These are phyloP conservation scores for Drosophila austrosaltans DNA, from an alignment of 2,888 invertebrate genomes.

Conservation along the genomic window DNA sequence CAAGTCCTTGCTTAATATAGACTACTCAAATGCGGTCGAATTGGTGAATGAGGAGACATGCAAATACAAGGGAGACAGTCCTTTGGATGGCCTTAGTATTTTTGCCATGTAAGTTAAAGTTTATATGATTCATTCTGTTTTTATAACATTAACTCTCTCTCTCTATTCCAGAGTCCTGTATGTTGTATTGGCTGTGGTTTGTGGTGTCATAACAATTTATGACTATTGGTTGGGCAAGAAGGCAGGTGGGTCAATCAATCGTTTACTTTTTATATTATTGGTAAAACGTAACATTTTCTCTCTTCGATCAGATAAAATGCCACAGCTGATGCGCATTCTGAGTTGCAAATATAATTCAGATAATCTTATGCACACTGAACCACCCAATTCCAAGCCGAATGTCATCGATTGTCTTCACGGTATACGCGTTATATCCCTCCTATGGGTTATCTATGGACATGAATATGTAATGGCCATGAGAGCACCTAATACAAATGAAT, in stretches of 20 bases:
- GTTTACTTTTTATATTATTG: fast-evolving
- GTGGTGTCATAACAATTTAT: slow-evolving; percentile 37
- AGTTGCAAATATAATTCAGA: slow-evolving; percentile 45
- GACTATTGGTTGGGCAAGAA: slow-evolving; percentile 54
- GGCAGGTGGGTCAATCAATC: slow-evolving; percentile 41
- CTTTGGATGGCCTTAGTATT: slow-evolving; percentile 58
- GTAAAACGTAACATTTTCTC: neutral
- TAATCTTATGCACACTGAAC: slow-evolving; percentile 43
- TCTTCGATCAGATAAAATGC: slow-evolving; percentile 31
- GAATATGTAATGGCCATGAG: slow-evolving; percentile 54
- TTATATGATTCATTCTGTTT: neutral
- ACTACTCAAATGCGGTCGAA: slow-evolving; percentile 19
- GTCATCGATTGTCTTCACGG: slow-evolving; percentile 82
- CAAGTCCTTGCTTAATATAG: slow-evolving; percentile 22
- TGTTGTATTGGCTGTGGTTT: slow-evolving; percentile 42
- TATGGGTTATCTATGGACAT: slow-evolving; percentile 83
- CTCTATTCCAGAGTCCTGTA: slow-evolving; percentile 8
- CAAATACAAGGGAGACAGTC: slow-evolving; percentile 20
- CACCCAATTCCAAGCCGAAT: slow-evolving; percentile 44
- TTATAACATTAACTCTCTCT: neutral
- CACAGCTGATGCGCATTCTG: slow-evolving; percentile 17
- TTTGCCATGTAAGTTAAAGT: slow-evolving; percentile 63
- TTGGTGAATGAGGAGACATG: slow-evolving; percentile 44
- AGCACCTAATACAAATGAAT: slow-evolving; percentile 49
- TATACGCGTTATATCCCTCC: slow-evolving; percentile 82